Evolutionary conservation across 2,888 invertebrate species (phyloP).

Genomic region (Pheosia tremula): DNA sequence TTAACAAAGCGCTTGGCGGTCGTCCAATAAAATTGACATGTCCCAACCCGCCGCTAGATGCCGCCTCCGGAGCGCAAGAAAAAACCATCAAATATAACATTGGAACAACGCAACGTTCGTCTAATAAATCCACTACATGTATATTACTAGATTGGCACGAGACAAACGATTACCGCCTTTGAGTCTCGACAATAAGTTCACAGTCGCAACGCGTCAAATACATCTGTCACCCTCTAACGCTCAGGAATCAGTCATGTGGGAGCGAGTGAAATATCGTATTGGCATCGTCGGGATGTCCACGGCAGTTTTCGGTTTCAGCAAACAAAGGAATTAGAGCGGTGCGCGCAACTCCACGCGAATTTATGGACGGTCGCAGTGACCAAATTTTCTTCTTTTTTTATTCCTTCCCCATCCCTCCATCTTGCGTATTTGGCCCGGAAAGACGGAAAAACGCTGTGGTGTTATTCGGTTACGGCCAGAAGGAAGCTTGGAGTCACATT

Average conservation of each 20-base stretch:
- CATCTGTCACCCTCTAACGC: constrained; percentile 71
- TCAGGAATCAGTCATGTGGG: constrained; percentile 66
- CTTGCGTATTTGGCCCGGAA: constrained; percentile 50
- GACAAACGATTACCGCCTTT: constrained; percentile 57
- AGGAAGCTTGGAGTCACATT: constrained; percentile 46
- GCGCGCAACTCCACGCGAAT: constrained; percentile 65
- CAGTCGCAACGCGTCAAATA: constrained; percentile 48
- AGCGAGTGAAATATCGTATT: constrained; percentile 74
- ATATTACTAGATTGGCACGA: constrained; percentile 51
- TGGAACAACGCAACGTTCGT: constrained; percentile 44
- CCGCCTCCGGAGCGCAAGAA: constrained; percentile 44
- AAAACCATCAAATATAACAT: constrained; percentile 49
- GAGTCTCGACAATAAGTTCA: constrained; percentile 46
- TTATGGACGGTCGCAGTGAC: constrained; percentile 73
- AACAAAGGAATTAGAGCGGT: constrained; percentile 80
- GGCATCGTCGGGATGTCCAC: constrained; percentile 62
- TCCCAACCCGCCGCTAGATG: constrained; percentile 60
- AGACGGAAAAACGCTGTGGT: constrained; percentile 59
- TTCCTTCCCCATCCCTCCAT: constrained; percentile 30
- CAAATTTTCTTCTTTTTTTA: constrained; percentile 67
- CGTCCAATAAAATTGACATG: constrained; percentile 59
- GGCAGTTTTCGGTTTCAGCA: constrained; percentile 77
- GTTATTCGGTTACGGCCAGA: constrained; percentile 48
- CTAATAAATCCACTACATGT: constrained; percentile 56
- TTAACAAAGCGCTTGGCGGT: constrained; percentile 71